Evolutionary conservation across 2,113 vertebrate species (phyloP).

Genomic region (Hippolais icterina): DNA sequence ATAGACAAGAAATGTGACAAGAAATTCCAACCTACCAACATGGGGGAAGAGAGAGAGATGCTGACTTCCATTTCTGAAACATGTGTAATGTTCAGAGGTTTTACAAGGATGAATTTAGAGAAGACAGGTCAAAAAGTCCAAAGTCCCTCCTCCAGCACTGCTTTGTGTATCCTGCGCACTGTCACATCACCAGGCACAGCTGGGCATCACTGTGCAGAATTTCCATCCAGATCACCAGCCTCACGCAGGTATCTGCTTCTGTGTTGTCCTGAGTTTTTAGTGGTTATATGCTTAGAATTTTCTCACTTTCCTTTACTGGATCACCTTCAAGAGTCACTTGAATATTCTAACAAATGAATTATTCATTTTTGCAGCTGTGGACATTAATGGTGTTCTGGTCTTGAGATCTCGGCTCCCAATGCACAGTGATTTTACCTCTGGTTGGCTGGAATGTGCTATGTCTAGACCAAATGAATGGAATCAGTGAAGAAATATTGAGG

Average conservation of each 20-base stretch:
- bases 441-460: neutral
- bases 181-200: rapidly evolving
- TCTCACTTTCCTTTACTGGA: neutral
- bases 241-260: neutral
- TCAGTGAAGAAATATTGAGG: neutral
- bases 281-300: neutral
- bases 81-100: neutral
- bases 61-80: neutral
- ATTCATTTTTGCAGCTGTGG: neutral
- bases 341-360: neutral
- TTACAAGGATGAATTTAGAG: neutral
- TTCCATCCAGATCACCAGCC: neutral
- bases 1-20: neutral
- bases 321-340: neutral
- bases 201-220: neutral
- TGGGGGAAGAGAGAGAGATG: neutral
- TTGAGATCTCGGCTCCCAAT: neutral
- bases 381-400: neutral
- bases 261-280: neutral
- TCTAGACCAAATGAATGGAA: neutral
- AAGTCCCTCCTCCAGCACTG: neutral
- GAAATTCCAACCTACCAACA: neutral
- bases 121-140: neutral
- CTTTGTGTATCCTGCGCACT: too few species aligned
- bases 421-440: neutral